These are phyloP conservation scores for Anolis apletophallus DNA, from an alignment of 2,797 vertebrate genomes.

Conservation along the genomic window DNA sequence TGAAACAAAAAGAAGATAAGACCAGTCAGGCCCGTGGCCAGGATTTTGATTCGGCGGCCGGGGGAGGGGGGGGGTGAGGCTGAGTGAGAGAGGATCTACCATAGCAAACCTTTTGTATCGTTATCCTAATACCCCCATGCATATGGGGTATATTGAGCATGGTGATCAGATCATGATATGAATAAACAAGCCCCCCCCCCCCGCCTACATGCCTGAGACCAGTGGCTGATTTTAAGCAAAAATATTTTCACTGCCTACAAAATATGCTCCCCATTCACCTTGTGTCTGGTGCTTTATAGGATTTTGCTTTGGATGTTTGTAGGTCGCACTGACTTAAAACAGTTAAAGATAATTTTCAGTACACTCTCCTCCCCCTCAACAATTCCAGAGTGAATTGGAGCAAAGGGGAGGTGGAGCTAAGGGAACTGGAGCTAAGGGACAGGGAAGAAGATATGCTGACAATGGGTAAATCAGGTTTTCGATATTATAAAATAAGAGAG, in stretches of 20 bases:
- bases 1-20: slow-evolving; percentile 29
- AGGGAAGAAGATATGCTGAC: neutral
- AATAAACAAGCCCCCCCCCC: too few species aligned
- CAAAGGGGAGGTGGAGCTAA: neutral
- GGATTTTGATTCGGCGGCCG: too few species aligned
- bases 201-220: too few species aligned
- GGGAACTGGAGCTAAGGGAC: slow-evolving; percentile 22
- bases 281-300: neutral
- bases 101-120: too few species aligned
- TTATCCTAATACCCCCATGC: too few species aligned
- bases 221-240: slow-evolving; percentile 51
- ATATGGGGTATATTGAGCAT: too few species aligned
- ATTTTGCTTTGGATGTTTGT: slow-evolving; percentile 35
- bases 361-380: rapidly evolving
- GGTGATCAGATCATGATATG: too few species aligned
- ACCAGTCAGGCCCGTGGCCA: too few species aligned
- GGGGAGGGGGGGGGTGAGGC: too few species aligned
- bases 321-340: slow-evolving; percentile 58
- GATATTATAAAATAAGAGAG: neutral
- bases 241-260: slow-evolving; percentile 53
- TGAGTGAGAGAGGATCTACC: too few species aligned
- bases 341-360: slow-evolving; percentile 42
- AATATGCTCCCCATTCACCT: neutral
- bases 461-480: neutral
- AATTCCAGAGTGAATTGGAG: slow-evolving; percentile 4